A percentile compares a stretch with the other conserved stretches of the same genome.
Evolutionary conservation across 2,888 invertebrate species (phyloP).

Genomic region (Adineta ricciae): DNA sequence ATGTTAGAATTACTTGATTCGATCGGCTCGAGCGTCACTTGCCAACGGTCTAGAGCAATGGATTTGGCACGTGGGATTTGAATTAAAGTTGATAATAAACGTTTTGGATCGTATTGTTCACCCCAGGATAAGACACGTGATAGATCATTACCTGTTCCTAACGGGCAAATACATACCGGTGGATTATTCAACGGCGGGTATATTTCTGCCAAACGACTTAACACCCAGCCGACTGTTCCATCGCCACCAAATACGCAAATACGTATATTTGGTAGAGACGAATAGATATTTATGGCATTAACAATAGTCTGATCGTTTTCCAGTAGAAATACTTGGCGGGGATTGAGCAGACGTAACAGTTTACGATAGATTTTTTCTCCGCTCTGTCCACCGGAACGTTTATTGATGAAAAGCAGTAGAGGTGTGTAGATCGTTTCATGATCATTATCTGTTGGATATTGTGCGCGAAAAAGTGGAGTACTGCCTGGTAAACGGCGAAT

Average conservation of each 20-base stretch:
- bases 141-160: constrained; percentile 93
- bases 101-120: constrained; percentile 63
- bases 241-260: constrained; percentile 94
- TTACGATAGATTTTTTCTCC: constrained; percentile 87
- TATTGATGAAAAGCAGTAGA: constrained; percentile 85
- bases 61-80: not conserved
- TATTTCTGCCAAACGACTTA: constrained; percentile 55
- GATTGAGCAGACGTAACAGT: constrained; percentile 93
- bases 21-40: not conserved
- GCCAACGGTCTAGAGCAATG: constrained; percentile 14
- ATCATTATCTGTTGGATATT: not conserved
- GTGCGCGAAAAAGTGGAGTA: not conserved
- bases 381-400: constrained; percentile 95
- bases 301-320: constrained; percentile 7
- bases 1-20: not conserved
- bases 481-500: not conserved
- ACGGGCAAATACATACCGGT: constrained; percentile 83
- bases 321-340: constrained; percentile 70
- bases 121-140: constrained; percentile 92
- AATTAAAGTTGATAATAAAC: not conserved
- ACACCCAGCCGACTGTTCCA: constrained; percentile 85
- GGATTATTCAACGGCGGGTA: constrained; percentile 42
- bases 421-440: constrained; percentile 13
- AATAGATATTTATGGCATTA: constrained; percentile 74
- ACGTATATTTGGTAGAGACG: constrained; percentile 79